Evolutionary conservation across 2,797 vertebrate species (phyloP), one percentile per base, ranked within the genome.

Genomic region (Hephaestus fuliginosus): DNA sequence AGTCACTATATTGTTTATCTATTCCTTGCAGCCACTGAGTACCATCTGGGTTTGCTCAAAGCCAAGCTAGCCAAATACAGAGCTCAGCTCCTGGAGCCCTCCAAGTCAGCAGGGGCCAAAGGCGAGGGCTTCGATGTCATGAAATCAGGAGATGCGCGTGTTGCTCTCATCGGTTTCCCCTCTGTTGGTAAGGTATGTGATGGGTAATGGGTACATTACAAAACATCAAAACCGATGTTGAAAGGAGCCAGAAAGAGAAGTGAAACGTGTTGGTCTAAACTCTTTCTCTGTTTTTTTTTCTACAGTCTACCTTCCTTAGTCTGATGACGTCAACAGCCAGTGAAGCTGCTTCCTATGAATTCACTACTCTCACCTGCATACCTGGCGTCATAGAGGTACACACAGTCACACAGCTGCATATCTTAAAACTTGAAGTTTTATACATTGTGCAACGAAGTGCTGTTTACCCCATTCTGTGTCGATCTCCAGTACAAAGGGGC

Each of bases 91-190:
- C 90, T 99, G 66, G 98, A 99, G 73, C 98, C 98, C 0, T 97
- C 98, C 74, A 99, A 99, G 76, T 96, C 97, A 0, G 94, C 97
- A 0, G 96, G 97, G 0, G 96, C 95, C 4, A 99, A 99, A 95
- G 98, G 98, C 11, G 98, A 99, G 81, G 98, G 98, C 83, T 99
- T 99, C 1, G 98, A 99, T 96, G 98, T 99, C 41, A 99, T 99
- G 98, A 99, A 99, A 94, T 99, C 98, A 1, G 98, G 98, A 41
- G 98, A 99, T 70, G 98, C 98, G 52, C 95, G 98, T 0, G 98
- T 99, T 81, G 98, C 98, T 0, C 96, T 99, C 18, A 98, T 99
- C 0, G 98, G 98, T 52, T 99, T 99, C 78, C 98, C 98, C 41
- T 99, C 98, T 14, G 98, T 99, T 93, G 98, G 98, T 92, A 99